These are phyloP conservation scores for Brachyptera putata DNA, from an alignment of 2,888 invertebrate genomes.

Conservation along the genomic window DNA sequence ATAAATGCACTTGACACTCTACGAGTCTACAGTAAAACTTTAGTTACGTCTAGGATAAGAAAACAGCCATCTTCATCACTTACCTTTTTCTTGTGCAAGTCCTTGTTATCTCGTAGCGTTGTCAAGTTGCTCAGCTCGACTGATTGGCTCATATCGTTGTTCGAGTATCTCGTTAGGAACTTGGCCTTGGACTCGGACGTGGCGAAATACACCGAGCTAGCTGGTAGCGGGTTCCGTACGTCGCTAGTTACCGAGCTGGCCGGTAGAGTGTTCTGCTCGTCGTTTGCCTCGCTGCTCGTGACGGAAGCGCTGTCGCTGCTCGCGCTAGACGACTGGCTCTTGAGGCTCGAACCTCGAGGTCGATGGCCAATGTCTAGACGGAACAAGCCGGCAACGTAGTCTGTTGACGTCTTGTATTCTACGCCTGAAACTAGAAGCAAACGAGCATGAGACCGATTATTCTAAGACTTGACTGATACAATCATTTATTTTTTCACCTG, in stretches of 20 bases:
- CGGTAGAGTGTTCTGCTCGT: slow-evolving; percentile 47
- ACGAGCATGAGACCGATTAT: too few relatives aligned
- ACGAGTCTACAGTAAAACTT: too few relatives aligned
- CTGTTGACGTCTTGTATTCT: slow-evolving; percentile 63
- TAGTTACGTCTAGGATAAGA: too few relatives aligned
- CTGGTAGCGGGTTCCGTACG: slow-evolving; percentile 50
- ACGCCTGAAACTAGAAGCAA: slow-evolving; percentile 60
- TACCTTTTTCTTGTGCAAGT: slow-evolving; percentile 56
- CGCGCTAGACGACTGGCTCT: not conserved
- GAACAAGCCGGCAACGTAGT: slow-evolving; percentile 65
- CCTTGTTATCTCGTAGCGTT: slow-evolving; percentile 47
- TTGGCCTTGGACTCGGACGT: slow-evolving; percentile 63
- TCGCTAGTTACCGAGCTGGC: not conserved
- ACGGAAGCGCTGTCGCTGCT: not conserved
- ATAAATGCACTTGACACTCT: too few relatives aligned
- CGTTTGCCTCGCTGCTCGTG: not conserved
- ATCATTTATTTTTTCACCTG: too few relatives aligned
- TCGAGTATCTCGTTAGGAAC: slow-evolving; percentile 57
- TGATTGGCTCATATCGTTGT: slow-evolving; percentile 50
- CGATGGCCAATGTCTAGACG: slow-evolving; percentile 53
- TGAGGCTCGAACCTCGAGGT: slow-evolving; percentile 36
- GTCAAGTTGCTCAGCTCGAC: slow-evolving; percentile 36
- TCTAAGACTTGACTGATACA: too few relatives aligned
- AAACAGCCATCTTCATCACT: slow-evolving; percentile 32
- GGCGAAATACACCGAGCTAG: slow-evolving; percentile 61